Evolutionary conservation across 2,888 invertebrate species (phyloP), one percentile per base, ranked within the genome.

Genomic region (Noctua comes): DNA sequence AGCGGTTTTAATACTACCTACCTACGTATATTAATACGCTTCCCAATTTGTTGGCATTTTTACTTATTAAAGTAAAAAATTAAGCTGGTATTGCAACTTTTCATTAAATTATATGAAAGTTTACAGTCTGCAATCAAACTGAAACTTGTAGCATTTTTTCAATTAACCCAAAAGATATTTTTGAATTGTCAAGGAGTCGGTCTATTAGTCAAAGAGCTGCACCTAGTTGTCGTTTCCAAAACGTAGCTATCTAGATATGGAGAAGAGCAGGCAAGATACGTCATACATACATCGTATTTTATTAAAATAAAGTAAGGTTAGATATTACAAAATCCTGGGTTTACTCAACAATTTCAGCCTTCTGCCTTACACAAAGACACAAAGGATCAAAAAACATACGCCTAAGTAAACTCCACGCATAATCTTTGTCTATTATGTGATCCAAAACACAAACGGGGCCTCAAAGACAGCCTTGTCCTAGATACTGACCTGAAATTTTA

Each of bases 401-500:
- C 46, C 31, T 11, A 43, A 79, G 31, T 48, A 74, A 73, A 77
- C 68, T 57, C 57, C 62, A 75, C 31, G 69, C 73, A 46, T 83
- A 57, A 79, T 76, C 64, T 64, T 54, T 10, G 7, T 21, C 59
- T n/a, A 72, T 83, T 73, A 48, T 54, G 46, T 36, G 70, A 79
- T 80, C 73, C 76, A 68, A 73, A 72, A 83, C 40, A 82, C 70
- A 86, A 84, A 68, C 54, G 36, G 18, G 46, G 66, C 72, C 80
- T 75, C 43, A 77, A 79, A 64, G n/a, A 40, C 59, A 73, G 57
- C 89, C 89, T 89, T 86, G 89, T 82, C 75, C 89, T 80, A 88
- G 76, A 89, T 88, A 77, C 31, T 77, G 79, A 78, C 84, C 84
- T 84, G 78, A 80, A 86, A 83, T 83, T 86, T 82, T 89, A 88